Conservation (phyloP, 2,113 vertebrate species). For the Delphinus delphis region DNA sequence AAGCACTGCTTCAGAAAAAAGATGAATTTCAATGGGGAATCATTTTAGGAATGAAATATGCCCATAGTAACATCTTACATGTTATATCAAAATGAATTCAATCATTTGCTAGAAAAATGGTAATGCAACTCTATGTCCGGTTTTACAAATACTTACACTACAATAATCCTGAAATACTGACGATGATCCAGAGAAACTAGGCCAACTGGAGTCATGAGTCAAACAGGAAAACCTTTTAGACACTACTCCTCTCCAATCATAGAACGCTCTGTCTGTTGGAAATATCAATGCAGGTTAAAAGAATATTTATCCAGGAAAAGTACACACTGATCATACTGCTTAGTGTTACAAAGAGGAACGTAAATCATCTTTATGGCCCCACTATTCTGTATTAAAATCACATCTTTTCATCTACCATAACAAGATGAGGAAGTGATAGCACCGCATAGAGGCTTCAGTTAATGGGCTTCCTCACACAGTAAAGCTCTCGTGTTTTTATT, state of each 20-base stretch:
- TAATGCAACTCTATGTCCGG: neutral
- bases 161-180: neutral
- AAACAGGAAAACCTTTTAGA: neutral
- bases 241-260: slow-evolving; percentile 65
- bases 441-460: neutral
- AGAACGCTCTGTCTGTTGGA: slow-evolving; percentile 53
- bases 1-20: neutral
- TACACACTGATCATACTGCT: slow-evolving; percentile 43
- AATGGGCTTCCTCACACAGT: neutral
- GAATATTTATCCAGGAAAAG: slow-evolving; percentile 60
- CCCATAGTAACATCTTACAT: neutral
- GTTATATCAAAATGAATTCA: slow-evolving; percentile 26
- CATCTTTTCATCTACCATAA: slow-evolving; percentile 54
- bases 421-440: slow-evolving; percentile 21
- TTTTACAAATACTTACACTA: slow-evolving; percentile 59
- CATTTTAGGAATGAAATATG: slow-evolving; percentile 15
- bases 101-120: neutral
- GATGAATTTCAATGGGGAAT: neutral
- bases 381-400: slow-evolving; percentile 53
- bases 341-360: slow-evolving; percentile 28
- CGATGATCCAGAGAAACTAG: neutral
- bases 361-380: slow-evolving; percentile 56
- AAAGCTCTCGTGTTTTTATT: neutral
- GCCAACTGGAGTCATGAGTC: accelerated
- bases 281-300: slow-evolving; percentile 63